Evolutionary conservation across 2,888 invertebrate species (phyloP).

Genomic region (Artemia sinica): DNA sequence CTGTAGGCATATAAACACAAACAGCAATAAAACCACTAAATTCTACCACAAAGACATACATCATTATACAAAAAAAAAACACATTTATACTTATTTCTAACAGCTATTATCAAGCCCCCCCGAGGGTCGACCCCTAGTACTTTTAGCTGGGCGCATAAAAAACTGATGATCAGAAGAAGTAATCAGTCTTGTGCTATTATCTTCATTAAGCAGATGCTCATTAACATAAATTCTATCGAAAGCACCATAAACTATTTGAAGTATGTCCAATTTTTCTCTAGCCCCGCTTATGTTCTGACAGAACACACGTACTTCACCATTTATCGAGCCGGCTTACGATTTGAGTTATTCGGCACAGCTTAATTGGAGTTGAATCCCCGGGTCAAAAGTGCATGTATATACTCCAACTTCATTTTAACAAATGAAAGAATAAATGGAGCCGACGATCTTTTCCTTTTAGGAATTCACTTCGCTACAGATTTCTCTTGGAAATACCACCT

Average conservation of each 20-base stretch:
- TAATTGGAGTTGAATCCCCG: too few relatives aligned
- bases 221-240: too few relatives aligned
- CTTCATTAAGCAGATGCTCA: too few relatives aligned
- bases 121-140: slow-evolving; percentile 4
- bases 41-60: background rate
- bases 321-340: slow-evolving; percentile 10
- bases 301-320: background rate
- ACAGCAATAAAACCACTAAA: background rate
- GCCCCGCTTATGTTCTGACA: background rate
- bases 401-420: too few relatives aligned
- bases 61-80: background rate
- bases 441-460: too few relatives aligned
- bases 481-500: too few relatives aligned
- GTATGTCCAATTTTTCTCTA: background rate
- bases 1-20: background rate
- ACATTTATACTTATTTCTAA: slow-evolving; percentile 6
- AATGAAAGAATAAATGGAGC: too few relatives aligned
- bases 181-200: too few relatives aligned
- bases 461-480: too few relatives aligned
- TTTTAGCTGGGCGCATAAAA: slow-evolving; percentile 11
- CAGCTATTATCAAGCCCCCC: slow-evolving; percentile 3
- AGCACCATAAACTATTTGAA: too few relatives aligned
- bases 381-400: too few relatives aligned
- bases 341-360: background rate
- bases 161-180: slow-evolving; percentile 10